phyloP scores from a whole-genome alignment of 1,140 invertebrate genomes.

The Pseudomyrmex concolor region DNA sequence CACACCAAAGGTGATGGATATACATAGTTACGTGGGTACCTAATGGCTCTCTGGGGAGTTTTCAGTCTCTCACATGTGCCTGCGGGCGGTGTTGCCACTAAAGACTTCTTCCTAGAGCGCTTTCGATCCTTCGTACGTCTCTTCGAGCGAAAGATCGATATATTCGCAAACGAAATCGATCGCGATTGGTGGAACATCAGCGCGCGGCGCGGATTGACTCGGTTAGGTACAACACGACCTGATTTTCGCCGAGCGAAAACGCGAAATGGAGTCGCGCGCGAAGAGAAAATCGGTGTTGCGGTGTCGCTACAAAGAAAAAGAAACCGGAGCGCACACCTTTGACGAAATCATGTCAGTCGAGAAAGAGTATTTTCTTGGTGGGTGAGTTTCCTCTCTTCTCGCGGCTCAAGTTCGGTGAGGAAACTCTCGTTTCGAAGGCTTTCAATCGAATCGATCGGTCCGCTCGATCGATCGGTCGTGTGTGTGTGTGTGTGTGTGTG shows the following conservation, averaged over 20 bases:
- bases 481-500: too few species aligned
- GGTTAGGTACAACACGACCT: constrained; percentile 8
- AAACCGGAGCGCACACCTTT: constrained; percentile 20
- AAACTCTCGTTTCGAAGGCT: constrained; percentile 14
- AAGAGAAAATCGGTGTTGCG: constrained; percentile 7
- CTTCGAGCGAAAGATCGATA: not conserved
- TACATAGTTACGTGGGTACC: constrained; percentile 68
- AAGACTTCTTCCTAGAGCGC: constrained; percentile 61
- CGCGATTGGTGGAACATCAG: not conserved
- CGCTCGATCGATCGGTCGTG: too few species aligned
- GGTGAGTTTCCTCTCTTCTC: not conserved
- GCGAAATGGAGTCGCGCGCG: constrained; percentile 5
- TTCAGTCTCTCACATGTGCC: constrained; percentile 65
- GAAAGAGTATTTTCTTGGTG: constrained; percentile 33
- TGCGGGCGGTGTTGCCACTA: constrained; percentile 62
- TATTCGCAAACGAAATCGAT: constrained; percentile 25
- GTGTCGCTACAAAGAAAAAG: constrained; percentile 1
- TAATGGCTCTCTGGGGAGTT: constrained; percentile 69
- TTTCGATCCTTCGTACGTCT: constrained; percentile 22
- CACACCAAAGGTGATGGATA: constrained; percentile 65
- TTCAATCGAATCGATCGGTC: constrained; percentile 51
- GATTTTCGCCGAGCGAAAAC: constrained; percentile 29
- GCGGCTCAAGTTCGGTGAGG: constrained; percentile 1
- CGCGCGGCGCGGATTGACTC: not conserved
- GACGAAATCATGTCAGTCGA: constrained; percentile 41